Conservation (phyloP, 92 coral and sea anemone species). For the Nematostella vectensis region DNA sequence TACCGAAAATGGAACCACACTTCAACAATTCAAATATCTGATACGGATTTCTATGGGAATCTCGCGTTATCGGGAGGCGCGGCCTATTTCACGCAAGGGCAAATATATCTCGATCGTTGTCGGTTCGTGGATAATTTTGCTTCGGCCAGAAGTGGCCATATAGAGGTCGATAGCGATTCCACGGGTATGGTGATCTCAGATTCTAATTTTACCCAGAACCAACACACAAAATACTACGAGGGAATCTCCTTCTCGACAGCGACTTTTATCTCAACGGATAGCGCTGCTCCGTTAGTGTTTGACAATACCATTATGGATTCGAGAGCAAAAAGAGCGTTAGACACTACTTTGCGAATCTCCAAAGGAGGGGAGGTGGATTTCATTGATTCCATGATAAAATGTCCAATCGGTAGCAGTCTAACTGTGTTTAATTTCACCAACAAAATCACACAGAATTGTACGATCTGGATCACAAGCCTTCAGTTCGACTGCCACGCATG, state of each 20-base stretch:
- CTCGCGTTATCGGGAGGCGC: slow-evolving; percentile 52
- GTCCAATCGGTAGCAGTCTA: slow-evolving; percentile 45
- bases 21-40: slow-evolving; percentile 14
- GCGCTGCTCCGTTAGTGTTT: slow-evolving; percentile 41
- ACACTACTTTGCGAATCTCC: slow-evolving; percentile 30
- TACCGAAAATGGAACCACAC: slow-evolving; percentile 37
- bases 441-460: slow-evolving; percentile 13
- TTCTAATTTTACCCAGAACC: slow-evolving; percentile 20
- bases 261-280: slow-evolving; percentile 44
- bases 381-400: slow-evolving; percentile 15
- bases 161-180: slow-evolving; percentile 11
- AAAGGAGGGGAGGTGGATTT: slow-evolving; percentile 38
- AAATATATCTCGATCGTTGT: slow-evolving; percentile 29
- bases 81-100: slow-evolving; percentile 31
- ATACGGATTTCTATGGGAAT: slow-evolving; percentile 42
- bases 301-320: slow-evolving; percentile 11
- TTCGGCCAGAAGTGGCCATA: slow-evolving; percentile 32
- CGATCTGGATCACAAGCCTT: slow-evolving; percentile 9
- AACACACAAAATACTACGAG: not conserved
- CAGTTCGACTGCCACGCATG: slow-evolving; percentile 42
- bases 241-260: too few species aligned
- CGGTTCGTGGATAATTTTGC: slow-evolving; percentile 57
- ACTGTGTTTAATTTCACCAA: slow-evolving; percentile 26
- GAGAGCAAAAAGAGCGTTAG: slow-evolving; percentile 8
- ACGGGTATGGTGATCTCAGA: slow-evolving; percentile 15